Base-by-base conservation (phyloP, 2,888 invertebrate genomes). In the Sturmia bella region DNA sequence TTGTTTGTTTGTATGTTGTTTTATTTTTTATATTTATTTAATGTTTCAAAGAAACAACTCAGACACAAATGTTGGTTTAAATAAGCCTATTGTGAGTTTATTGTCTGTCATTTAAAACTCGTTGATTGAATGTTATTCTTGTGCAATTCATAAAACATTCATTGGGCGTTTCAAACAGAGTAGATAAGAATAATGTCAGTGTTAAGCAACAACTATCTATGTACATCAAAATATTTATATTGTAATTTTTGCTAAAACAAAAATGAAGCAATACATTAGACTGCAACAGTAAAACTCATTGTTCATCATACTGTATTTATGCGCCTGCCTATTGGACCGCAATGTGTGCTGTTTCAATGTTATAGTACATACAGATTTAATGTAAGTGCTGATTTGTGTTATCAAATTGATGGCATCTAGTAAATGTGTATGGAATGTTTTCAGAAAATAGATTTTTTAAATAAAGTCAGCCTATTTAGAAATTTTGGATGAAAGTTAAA, bases 91-190 rank as follows among this genome's bases (percentile, higher is more conserved):
- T 48, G 7, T 21, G 3, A 19, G 39, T 39, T 59, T 50, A 32
- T 24, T 72, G 32, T 27, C 50, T 72, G 27, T n/a, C 3, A 64
- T 57, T 74, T 57, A 27, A 66, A 57, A 48, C 57, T 66, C 24
- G 13, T 21, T 41, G n/a, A 52, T 43, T 68, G 52, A 19, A 15
- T 43, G 12, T 56, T 24, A 17, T 50, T 59, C 5, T 12, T 59
- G 39, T 45, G 21, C 24, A 48, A 48, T 24, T n/a, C 17, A n/a
- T 0, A 17, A 45, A 59, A 21, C 45, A 68, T 24, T 68, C 59
- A 41, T 52, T 17, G 52, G 75, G 52, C 43, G 59, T 68, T 68
- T 19, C 12, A n/a, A 68, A 52, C 52, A 43, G 63, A 48, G 43
- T 12, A 7, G 54, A 19, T 5, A 61, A 41, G 19, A 50, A 37